phyloP scores from a whole-genome alignment of 2,888 invertebrate genomes.

The Andrena flavipes region DNA sequence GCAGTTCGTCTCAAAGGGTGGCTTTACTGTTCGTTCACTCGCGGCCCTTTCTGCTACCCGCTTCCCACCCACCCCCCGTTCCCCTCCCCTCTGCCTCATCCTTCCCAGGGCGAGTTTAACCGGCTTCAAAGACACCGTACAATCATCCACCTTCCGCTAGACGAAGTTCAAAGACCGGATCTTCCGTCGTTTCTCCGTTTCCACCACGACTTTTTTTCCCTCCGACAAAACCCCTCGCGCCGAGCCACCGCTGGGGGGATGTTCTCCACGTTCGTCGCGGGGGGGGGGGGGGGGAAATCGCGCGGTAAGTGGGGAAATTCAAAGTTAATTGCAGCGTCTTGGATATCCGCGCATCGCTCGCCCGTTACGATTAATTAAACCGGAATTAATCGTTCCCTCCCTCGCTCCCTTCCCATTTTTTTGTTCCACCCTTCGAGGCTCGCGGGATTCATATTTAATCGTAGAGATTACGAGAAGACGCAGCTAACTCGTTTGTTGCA shows the following conservation, averaged over 20 bases:
- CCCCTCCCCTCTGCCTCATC: slow-evolving; percentile 44
- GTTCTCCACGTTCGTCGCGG: slow-evolving; percentile 24
- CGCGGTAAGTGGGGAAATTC: slow-evolving; percentile 12
- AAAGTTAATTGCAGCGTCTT: slow-evolving; percentile 41
- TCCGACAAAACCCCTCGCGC: slow-evolving; percentile 5
- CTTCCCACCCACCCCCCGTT: background rate
- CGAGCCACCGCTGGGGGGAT: slow-evolving; percentile 21
- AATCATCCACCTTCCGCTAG: slow-evolving; percentile 67
- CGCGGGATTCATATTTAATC: no score
- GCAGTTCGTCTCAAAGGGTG: slow-evolving; percentile 74
- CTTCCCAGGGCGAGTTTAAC: slow-evolving; percentile 65
- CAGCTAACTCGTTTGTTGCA: no score
- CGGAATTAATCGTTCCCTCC: slow-evolving; percentile 20
- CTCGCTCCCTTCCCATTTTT: no score
- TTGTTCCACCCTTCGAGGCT: no score
- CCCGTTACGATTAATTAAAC: slow-evolving; percentile 44
- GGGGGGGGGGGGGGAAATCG: background rate
- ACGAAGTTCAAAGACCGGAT: slow-evolving; percentile 66
- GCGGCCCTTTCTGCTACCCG: slow-evolving; percentile 50
- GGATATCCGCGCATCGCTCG: background rate
- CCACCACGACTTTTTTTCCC: slow-evolving; percentile 16
- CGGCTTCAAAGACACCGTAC: slow-evolving; percentile 72
- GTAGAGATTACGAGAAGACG: no score
- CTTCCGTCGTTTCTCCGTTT: slow-evolving; percentile 48
- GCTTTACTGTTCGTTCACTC: slow-evolving; percentile 70